Evolutionary conservation across 2,113 vertebrate genomes (phyloP).

Genomic region (Bostrychus sinensis): DNA sequence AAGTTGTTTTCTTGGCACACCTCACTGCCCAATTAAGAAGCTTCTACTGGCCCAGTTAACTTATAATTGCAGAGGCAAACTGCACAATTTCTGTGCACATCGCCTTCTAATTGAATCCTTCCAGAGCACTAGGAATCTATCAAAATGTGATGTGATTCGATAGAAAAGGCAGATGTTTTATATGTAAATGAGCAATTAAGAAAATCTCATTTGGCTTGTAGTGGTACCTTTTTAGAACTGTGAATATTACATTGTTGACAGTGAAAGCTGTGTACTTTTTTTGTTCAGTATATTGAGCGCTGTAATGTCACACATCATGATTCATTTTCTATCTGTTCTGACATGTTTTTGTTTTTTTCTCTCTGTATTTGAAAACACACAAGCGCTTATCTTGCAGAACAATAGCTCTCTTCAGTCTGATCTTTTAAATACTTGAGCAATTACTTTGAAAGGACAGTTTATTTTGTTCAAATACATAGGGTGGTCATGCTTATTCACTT

Average conservation of each 20-base stretch:
- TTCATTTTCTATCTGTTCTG: slow-evolving; percentile 15
- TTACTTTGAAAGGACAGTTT: neutral
- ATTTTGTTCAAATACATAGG: slow-evolving; percentile 18
- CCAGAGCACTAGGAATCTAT: slow-evolving; percentile 8
- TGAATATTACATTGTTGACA: neutral
- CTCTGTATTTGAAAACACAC: slow-evolving; percentile 17
- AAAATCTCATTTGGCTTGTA: neutral
- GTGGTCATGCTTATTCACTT: slow-evolving; percentile 31
- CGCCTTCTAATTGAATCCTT: slow-evolving; percentile 17
- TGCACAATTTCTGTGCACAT: slow-evolving; percentile 13
- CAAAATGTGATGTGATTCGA: slow-evolving; percentile 11
- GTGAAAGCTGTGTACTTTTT: neutral
- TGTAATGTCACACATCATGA: slow-evolving; percentile 1
- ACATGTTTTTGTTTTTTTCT: slow-evolving; percentile 12
- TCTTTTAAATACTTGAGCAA: neutral
- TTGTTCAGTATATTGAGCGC: neutral
- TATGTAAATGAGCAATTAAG: slow-evolving; percentile 6
- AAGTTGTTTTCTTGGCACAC: slow-evolving; percentile 16
- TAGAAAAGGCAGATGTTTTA: slow-evolving; percentile 27
- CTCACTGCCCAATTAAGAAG: slow-evolving; percentile 15
- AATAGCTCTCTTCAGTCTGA: slow-evolving; percentile 1
- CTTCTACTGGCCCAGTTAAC: slow-evolving; percentile 4
- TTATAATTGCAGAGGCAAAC: slow-evolving; percentile 18
- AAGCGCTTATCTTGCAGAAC: slow-evolving; percentile 14
- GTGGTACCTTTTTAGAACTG: neutral